phyloP scores from a whole-genome alignment of 2,888 invertebrate species.

The Frankliniella fusca region DNA sequence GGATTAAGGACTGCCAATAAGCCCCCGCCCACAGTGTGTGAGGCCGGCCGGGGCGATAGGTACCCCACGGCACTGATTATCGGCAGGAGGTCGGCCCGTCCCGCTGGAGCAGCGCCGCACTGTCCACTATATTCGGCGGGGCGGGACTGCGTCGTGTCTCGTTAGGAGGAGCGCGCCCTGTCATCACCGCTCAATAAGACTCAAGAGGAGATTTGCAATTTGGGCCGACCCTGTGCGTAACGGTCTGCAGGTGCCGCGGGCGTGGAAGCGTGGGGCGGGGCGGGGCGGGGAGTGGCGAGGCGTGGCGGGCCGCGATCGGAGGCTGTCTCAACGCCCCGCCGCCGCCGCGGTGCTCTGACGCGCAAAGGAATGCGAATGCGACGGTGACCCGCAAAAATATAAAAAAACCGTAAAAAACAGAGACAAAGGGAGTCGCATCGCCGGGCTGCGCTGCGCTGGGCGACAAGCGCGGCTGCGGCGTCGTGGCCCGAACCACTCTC shows the following conservation, averaged over 20 bases:
- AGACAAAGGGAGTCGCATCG: no score
- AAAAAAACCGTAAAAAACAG: no score
- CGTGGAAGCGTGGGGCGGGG: not conserved
- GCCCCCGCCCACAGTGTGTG: no score
- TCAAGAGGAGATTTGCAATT: not conserved
- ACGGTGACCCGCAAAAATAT: no score
- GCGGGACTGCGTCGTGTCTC: not conserved
- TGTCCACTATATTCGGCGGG: not conserved
- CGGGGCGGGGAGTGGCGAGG: not conserved
- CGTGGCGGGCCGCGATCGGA: not conserved
- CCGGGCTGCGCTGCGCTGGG: no score
- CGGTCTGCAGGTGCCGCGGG: not conserved
- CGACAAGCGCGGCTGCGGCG: no score
- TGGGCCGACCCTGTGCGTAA: slow-evolving; percentile 3
- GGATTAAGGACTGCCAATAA: no score
- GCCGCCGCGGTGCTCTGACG: not conserved
- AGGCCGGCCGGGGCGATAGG: not conserved
- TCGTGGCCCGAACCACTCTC: no score
- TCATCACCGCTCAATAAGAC: slow-evolving; percentile 17
- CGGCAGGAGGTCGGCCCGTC: not conserved
- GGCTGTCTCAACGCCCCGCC: not conserved
- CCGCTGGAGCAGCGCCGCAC: not conserved
- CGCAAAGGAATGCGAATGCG: no score
- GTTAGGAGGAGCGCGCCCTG: not conserved
- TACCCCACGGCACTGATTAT: no score